Evolutionary conservation across 2,113 vertebrate genomes (phyloP).

Genomic region (Lipophrys pholis): DNA sequence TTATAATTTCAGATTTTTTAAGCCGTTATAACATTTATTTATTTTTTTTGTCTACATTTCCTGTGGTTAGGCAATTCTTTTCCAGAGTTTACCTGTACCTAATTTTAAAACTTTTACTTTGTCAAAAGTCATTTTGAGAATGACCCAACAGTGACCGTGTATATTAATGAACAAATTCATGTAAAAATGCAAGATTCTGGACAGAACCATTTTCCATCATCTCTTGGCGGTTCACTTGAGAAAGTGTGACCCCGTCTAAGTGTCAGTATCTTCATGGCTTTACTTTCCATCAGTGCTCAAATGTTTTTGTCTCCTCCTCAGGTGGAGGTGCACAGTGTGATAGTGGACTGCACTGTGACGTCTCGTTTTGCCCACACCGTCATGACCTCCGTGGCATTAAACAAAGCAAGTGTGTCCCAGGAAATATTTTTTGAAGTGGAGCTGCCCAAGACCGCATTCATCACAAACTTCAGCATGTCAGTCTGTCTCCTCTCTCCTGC

Average conservation of each 20-base stretch:
- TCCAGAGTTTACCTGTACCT: too few species aligned
- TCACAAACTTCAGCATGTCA: conserved; percentile 96
- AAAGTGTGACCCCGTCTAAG: neutral
- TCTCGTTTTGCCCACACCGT: conserved; percentile 92
- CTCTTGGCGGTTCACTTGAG: neutral
- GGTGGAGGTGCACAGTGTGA: conserved; percentile 84
- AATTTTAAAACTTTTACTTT: too few species aligned
- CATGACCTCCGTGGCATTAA: conserved; percentile 90
- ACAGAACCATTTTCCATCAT: too few species aligned
- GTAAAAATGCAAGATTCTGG: too few species aligned
- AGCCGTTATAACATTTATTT: too few species aligned
- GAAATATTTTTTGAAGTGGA: conserved; percentile 93
- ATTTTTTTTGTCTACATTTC: too few species aligned
- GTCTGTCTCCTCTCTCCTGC: conserved; percentile 47
- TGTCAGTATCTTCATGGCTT: neutral
- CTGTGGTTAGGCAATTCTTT: too few species aligned
- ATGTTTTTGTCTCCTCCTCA: conserved; percentile 10
- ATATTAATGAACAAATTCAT: too few species aligned
- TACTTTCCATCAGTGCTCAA: neutral
- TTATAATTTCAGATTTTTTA: too few species aligned
- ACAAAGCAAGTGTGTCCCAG: conserved; percentile 85
- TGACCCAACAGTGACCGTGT: too few species aligned
- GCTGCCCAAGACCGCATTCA: conserved; percentile 95
- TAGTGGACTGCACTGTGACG: conserved; percentile 88
- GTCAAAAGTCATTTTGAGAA: too few species aligned